A percentile compares a stretch with the other conserved stretches of the same genome.
These are phyloP conservation scores for Verasper variegatus DNA, from an alignment of 2,113 vertebrate species.

Conservation along the genomic window DNA sequence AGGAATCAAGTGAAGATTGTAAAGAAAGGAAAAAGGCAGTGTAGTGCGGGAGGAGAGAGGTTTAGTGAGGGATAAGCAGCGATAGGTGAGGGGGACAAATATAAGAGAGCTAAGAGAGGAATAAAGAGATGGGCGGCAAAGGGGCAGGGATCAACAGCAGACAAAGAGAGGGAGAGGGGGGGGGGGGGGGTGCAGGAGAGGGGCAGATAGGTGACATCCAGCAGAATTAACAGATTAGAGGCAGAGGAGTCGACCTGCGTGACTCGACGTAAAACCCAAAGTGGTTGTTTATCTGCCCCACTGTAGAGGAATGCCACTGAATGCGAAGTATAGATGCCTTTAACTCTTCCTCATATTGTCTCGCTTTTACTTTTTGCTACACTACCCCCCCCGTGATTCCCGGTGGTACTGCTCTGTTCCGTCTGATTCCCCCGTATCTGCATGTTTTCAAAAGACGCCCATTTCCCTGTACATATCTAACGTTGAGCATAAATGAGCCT, in stretches of 20 bases:
- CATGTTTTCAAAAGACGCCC: no score
- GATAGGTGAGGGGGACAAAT: conserved; percentile 29
- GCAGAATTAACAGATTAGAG: conserved; percentile 66
- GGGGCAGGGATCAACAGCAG: conserved; percentile 33
- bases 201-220: conserved; percentile 34
- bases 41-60: conserved; percentile 36
- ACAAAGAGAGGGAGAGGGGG: conserved; percentile 22
- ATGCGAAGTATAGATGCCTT: no score
- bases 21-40: conserved; percentile 1
- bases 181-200: conserved; percentile 4
- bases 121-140: conserved; percentile 39
- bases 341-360: no score
- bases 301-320: conserved; percentile 12
- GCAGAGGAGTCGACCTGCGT: conserved; percentile 16
- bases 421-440: no score
- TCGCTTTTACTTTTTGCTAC: no score
- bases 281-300: conserved; percentile 27
- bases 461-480: neutral
- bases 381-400: no score
- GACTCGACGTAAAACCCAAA: conserved; percentile 21
- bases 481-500: neutral
- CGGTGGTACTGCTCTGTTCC: no score
- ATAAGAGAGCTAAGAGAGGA: conserved; percentile 21
- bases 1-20: conserved; percentile 31
- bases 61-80: conserved; percentile 52